phyloP scores from a whole-genome alignment of 2,797 vertebrate genomes.

The Rhodeus uyekii region DNA sequence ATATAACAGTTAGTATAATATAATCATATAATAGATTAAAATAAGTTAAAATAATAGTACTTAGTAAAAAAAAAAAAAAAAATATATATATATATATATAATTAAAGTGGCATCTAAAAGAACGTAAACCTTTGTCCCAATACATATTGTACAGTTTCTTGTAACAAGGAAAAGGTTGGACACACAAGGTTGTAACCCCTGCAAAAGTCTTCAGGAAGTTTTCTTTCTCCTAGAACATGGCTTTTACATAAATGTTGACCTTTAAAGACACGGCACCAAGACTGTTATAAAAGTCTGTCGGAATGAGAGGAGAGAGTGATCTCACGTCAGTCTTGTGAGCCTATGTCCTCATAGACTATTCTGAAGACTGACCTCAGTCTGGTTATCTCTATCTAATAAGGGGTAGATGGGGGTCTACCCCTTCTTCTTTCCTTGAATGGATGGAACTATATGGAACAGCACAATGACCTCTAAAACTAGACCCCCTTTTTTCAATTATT shows the following conservation, averaged over 20 bases:
- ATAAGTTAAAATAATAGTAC: neutral
- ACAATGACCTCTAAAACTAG: neutral
- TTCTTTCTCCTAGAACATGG: neutral
- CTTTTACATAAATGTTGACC: neutral
- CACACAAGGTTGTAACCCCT: neutral
- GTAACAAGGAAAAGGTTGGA: neutral
- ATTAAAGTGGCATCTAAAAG: too few species aligned
- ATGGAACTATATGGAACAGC: neutral
- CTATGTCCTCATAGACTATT: slow-evolving; percentile 4
- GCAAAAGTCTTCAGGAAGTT: neutral
- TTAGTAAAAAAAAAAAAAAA: neutral
- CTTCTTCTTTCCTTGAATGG: neutral
- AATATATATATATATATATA: too few species aligned
- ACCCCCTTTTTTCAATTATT: neutral
- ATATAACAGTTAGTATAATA: too few species aligned
- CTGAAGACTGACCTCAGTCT: slow-evolving; percentile 16
- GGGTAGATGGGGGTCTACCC: neutral
- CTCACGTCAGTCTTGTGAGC: neutral
- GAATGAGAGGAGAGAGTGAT: slow-evolving; percentile 16
- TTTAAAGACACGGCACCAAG: neutral
- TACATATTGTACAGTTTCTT: neutral
- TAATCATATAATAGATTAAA: neutral
- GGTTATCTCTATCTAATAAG: slow-evolving; percentile 22
- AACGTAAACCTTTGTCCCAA: neutral
- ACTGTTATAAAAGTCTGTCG: neutral